Conservation (phyloP, 2,888 invertebrate species). For the Patella ulyssiponensis region DNA sequence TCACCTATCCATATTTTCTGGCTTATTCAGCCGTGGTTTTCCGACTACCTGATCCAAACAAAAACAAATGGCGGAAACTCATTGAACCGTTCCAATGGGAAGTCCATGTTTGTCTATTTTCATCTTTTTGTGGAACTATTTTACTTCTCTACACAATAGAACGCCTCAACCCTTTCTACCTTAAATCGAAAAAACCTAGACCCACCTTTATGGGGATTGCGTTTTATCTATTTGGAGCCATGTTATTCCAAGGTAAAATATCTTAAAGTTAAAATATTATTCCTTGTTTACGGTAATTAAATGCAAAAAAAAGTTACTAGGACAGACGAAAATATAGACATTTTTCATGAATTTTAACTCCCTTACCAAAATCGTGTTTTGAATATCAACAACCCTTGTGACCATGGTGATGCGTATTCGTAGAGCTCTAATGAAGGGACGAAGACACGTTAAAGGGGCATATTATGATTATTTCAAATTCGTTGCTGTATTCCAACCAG, state of each 20-base stretch:
- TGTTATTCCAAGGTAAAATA: slow-evolving; percentile 87
- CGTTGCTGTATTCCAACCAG: too few relatives aligned
- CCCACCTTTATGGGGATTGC: slow-evolving; percentile 67
- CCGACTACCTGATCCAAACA: slow-evolving; percentile 46
- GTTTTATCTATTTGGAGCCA: slow-evolving; percentile 92
- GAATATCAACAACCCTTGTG: too few relatives aligned
- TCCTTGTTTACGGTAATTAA: not conserved
- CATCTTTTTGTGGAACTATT: slow-evolving; percentile 42
- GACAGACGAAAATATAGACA: too few relatives aligned
- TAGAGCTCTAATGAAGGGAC: too few relatives aligned
- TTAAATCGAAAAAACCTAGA: not conserved
- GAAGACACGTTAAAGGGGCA: too few relatives aligned
- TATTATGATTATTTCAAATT: too few relatives aligned
- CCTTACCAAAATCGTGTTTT: too few relatives aligned
- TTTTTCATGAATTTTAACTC: too few relatives aligned
- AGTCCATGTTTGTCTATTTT: slow-evolving; percentile 46
- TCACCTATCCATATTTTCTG: slow-evolving; percentile 82
- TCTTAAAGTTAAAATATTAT: not conserved
- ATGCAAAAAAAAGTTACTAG: not conserved
- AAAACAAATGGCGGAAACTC: slow-evolving; percentile 50
- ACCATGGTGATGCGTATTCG: too few relatives aligned
- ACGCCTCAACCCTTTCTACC: slow-evolving; percentile 49
- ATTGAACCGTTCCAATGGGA: slow-evolving; percentile 53
- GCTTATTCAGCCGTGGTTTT: slow-evolving; percentile 51
- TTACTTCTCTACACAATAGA: slow-evolving; percentile 48